Conservation (phyloP, 2,888 invertebrate species). For the Platycheirus albimanus region DNA sequence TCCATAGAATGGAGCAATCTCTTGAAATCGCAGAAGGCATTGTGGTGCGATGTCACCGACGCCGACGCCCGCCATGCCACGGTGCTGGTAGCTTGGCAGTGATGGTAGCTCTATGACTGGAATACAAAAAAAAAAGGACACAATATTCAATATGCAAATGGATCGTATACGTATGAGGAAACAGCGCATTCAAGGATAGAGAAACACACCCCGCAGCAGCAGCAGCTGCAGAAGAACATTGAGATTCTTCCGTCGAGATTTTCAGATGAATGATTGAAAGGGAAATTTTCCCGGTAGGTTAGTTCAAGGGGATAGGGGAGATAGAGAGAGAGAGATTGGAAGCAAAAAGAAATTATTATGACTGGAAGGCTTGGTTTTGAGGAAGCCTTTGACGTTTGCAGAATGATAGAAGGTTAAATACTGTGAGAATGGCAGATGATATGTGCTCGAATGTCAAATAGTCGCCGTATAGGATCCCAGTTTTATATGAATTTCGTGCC, state of each 20-base stretch:
- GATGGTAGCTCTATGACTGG: not conserved
- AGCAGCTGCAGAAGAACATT: constrained; percentile 35
- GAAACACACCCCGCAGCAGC: constrained; percentile 17
- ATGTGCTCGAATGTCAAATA: constrained; percentile 35
- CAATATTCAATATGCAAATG: constrained; percentile 63
- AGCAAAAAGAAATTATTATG: constrained; percentile 27
- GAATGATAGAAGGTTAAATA: constrained; percentile 53
- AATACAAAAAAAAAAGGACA: constrained; percentile 41
- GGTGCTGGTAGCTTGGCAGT: not conserved
- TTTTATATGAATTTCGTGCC: not conserved
- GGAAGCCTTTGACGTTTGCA: not conserved
- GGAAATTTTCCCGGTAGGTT: constrained; percentile 24
- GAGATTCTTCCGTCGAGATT: constrained; percentile 8
- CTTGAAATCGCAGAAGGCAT: constrained; percentile 30
- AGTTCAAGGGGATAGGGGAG: no score
- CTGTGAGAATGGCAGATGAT: constrained; percentile 15
- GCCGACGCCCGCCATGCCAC: no score
- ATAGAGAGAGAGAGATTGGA: constrained; percentile 6
- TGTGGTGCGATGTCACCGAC: constrained; percentile 15
- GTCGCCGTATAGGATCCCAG: no score
- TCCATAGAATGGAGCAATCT: constrained; percentile 38
- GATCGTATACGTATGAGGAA: constrained; percentile 12
- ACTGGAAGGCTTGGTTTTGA: constrained; percentile 28
- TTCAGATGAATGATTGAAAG: constrained; percentile 50
- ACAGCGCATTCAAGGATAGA: constrained; percentile 4